A percentile compares a stretch with the other conserved stretches of the same genome.
Evolutionary conservation across 2,113 vertebrate genomes (phyloP).

Genomic region (Pseudolaguvia tuberculata): DNA sequence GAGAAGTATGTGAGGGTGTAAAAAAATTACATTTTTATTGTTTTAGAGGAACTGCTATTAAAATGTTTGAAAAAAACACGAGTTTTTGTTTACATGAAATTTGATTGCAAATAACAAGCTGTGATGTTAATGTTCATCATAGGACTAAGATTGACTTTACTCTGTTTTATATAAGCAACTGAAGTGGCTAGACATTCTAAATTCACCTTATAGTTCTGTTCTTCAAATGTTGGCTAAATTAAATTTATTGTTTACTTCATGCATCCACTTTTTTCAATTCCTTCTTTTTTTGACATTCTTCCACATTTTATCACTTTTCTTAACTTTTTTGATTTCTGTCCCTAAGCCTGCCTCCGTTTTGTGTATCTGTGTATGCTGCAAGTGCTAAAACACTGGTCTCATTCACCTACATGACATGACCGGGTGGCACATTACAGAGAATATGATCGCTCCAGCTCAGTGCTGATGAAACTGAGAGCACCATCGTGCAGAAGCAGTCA

Average conservation of each 20-base stretch:
- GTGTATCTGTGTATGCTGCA: conserved; percentile 11
- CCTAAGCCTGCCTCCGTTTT: conserved; percentile 4
- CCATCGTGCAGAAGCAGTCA: conserved; percentile 35
- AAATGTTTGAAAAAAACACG: too few relatives aligned
- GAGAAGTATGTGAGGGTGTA: too few relatives aligned
- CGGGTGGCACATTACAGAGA: conserved; percentile 35
- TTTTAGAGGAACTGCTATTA: too few relatives aligned
- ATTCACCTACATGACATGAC: conserved; percentile 36
- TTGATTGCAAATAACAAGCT: too few relatives aligned
- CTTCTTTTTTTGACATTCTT: conserved; percentile 38
- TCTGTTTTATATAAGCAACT: not conserved
- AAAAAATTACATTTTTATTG: too few relatives aligned
- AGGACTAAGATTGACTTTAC: too few relatives aligned
- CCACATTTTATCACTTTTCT: conserved; percentile 11
- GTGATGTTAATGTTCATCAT: too few relatives aligned
- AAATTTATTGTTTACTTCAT: not conserved
- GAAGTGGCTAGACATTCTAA: not conserved
- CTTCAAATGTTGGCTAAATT: not conserved
- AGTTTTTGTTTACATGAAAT: too few relatives aligned
- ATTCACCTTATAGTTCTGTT: not conserved
- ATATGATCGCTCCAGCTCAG: conserved; percentile 11
- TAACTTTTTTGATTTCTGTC: not conserved
- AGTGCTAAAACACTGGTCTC: conserved; percentile 17
- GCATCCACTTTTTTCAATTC: conserved; percentile 2
- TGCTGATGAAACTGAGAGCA: conserved; percentile 28